Evolutionary conservation across 2,888 invertebrate species (phyloP).

Genomic region (Exephanes ischioxanthus): DNA sequence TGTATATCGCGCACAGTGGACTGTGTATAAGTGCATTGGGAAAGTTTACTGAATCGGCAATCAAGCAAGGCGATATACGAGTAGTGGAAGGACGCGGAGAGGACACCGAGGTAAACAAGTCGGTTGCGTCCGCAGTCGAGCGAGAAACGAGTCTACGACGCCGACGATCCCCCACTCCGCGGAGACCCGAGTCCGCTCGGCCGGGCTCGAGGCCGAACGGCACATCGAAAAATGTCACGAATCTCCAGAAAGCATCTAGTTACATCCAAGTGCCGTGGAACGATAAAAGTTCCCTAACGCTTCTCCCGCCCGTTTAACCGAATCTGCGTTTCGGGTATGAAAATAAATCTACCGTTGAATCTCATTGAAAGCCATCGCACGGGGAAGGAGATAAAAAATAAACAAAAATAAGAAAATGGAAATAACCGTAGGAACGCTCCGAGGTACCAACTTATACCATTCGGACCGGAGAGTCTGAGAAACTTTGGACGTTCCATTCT

Average conservation of each 20-base stretch:
- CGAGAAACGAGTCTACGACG: slow-evolving; percentile 25
- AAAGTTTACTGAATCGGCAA: slow-evolving; percentile 64
- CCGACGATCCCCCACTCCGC: neutral
- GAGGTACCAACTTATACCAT: slow-evolving; percentile 7
- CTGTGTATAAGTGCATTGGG: slow-evolving; percentile 43
- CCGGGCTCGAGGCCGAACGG: neutral
- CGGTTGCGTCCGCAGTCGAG: slow-evolving; percentile 55
- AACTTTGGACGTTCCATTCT: neutral
- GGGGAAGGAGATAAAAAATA: neutral
- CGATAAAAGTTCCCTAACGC: neutral
- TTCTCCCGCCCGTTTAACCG: neutral
- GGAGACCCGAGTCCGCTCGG: neutral
- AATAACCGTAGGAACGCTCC: neutral
- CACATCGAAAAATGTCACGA: neutral
- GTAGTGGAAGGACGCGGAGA: slow-evolving; percentile 5
- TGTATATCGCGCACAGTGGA: slow-evolving; percentile 5
- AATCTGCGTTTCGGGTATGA: neutral
- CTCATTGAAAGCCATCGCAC: neutral
- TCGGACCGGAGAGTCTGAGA: neutral
- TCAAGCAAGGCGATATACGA: slow-evolving; percentile 58
- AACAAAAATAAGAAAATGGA: neutral
- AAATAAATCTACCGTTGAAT: neutral
- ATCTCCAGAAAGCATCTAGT: neutral
- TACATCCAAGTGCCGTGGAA: neutral
- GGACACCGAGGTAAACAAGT: slow-evolving; percentile 59